Conservation (phyloP, 2,888 invertebrate species). For the Nymphalis urticae region DNA sequence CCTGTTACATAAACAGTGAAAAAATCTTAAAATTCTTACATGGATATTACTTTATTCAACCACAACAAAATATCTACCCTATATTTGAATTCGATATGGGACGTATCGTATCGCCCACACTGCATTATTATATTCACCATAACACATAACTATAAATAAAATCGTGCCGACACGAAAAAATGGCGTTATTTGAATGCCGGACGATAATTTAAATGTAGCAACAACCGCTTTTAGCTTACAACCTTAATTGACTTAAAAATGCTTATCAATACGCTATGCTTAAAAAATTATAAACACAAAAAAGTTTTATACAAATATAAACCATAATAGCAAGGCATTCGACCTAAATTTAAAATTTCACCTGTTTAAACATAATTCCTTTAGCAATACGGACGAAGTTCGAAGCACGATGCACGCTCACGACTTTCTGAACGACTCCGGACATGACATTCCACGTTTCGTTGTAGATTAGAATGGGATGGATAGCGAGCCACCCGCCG, state of each 20-base stretch:
- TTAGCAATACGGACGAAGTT: constrained; percentile 58
- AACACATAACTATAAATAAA: constrained; percentile 76
- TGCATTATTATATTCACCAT: constrained; percentile 65
- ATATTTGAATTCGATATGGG: constrained; percentile 50
- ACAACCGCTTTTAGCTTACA: constrained; percentile 82
- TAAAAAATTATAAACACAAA: constrained; percentile 47
- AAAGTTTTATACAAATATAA: constrained; percentile 42
- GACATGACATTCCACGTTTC: constrained; percentile 82
- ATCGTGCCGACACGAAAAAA: constrained; percentile 81
- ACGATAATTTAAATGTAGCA: constrained; percentile 82
- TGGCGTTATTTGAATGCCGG: constrained; percentile 81
- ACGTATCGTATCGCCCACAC: constrained; percentile 64
- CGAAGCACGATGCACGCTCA: constrained; percentile 82
- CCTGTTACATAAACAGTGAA: neutral
- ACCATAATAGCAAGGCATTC: constrained; percentile 47
- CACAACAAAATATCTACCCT: constrained; percentile 60
- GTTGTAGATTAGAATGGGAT: constrained; percentile 81
- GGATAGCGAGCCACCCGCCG: constrained; percentile 71
- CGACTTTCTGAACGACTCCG: constrained; percentile 82
- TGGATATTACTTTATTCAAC: constrained; percentile 15
- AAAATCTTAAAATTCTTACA: constrained; percentile 15
- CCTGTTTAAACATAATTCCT: constrained; percentile 54
- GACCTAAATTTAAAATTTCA: constrained; percentile 44
- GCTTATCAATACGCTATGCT: constrained; percentile 72
- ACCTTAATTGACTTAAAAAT: constrained; percentile 82